Evolutionary conservation across 1,140 invertebrate species (phyloP).

Genomic region (silkworm (Bombyx mori)): ASM3026992v2 NC_085120.1:1149501-1150000

Average conservation of each 20-base stretch:
- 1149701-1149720: too few relatives aligned
- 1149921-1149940: conserved; percentile 7
- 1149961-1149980: conserved; percentile 5
- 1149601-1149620: too few relatives aligned
- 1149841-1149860: too few relatives aligned
- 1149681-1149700: conserved; percentile 3
- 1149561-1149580: too few relatives aligned
- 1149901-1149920: conserved; percentile 10
- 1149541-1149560: conserved; percentile 5
- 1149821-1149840: too few relatives aligned
- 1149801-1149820: too few relatives aligned
- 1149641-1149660: not conserved
- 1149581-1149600: too few relatives aligned
- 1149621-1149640: too few relatives aligned
- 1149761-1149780: too few relatives aligned
- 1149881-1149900: conserved; percentile 10
- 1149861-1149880: conserved; percentile 8
- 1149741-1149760: too few relatives aligned
- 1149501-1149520: conserved; percentile 3
- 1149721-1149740: too few relatives aligned
- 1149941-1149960: conserved; percentile 1
- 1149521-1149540: conserved; percentile 12
- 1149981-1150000: conserved; percentile 15
- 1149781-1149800: too few relatives aligned
- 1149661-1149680: conserved; percentile 15